Evolutionary conservation across 1,140 invertebrate genomes (phyloP).

Genomic region (Tribolium castaneum): DNA sequence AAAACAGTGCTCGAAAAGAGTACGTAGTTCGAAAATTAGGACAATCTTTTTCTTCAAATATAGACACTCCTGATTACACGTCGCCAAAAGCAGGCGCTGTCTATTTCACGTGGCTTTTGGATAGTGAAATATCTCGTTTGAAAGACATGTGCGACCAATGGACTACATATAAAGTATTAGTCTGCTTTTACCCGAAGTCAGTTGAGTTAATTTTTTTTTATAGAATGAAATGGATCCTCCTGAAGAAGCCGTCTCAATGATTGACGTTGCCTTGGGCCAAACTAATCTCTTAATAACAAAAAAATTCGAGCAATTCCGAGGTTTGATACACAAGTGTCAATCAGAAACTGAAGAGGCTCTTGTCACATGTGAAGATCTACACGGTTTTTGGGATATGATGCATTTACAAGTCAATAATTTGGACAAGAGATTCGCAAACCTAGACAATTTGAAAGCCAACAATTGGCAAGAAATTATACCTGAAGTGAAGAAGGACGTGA

Average conservation of each 20-base stretch:
- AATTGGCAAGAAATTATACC: slow-evolving; percentile 68
- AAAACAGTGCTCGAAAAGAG: slow-evolving; percentile 55
- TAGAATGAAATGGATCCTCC: slow-evolving; percentile 50
- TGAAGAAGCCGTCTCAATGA: slow-evolving; percentile 69
- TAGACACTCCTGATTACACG: slow-evolving; percentile 31
- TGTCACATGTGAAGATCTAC: slow-evolving; percentile 73
- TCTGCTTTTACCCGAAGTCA: neutral
- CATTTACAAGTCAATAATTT: slow-evolving; percentile 71
- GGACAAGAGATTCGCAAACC: slow-evolving; percentile 67
- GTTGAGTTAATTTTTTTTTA: neutral
- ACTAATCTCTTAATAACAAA: slow-evolving; percentile 74
- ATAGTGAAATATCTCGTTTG: slow-evolving; percentile 66
- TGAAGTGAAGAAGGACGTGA: slow-evolving; percentile 43
- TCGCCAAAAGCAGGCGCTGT: slow-evolving; percentile 52
- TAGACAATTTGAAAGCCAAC: slow-evolving; percentile 65
- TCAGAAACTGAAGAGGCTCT: slow-evolving; percentile 66
- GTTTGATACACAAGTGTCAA: slow-evolving; percentile 74
- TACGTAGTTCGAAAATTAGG: slow-evolving; percentile 43
- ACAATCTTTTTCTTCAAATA: neutral
- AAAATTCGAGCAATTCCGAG: slow-evolving; percentile 75
- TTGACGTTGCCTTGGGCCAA: slow-evolving; percentile 76
- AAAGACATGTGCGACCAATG: slow-evolving; percentile 65
- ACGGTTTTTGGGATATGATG: slow-evolving; percentile 84
- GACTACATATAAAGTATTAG: slow-evolving; percentile 61
- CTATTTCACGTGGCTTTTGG: slow-evolving; percentile 68